Evolutionary conservation across 2,113 vertebrate species (phyloP).

Genomic region (Symphodus melops): DNA sequence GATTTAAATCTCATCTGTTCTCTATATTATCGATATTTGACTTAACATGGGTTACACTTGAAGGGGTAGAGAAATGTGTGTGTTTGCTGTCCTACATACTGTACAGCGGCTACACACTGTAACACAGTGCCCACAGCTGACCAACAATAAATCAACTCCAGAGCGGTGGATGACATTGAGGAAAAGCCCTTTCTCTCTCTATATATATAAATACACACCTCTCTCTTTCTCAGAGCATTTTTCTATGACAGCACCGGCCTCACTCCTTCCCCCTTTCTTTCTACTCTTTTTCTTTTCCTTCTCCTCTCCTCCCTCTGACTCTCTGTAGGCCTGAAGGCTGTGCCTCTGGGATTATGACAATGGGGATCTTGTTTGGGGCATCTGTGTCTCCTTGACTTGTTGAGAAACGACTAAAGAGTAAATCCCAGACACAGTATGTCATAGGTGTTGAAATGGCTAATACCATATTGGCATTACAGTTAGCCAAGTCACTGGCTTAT

Average conservation of each 20-base stretch:
- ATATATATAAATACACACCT: conserved; percentile 29
- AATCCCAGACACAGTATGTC: conserved; percentile 63
- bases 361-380: conserved; percentile 60
- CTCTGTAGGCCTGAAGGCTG: conserved; percentile 10
- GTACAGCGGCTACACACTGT: conserved; percentile 13
- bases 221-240: conserved; percentile 50
- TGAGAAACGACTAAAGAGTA: conserved; percentile 51
- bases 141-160: conserved; percentile 58
- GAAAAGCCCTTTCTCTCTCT: conserved; percentile 45
- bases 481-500: conserved; percentile 29
- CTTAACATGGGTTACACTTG: too few relatives aligned
- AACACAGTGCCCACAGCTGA: conserved; percentile 50
- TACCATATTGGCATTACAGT: conserved; percentile 34
- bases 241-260: conserved; percentile 55
- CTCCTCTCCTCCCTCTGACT: conserved; percentile 5
- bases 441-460: conserved; percentile 68
- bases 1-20: too few relatives aligned
- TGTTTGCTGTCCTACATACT: too few relatives aligned
- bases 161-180: conserved; percentile 41
- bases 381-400: conserved; percentile 59
- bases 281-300: neutral
- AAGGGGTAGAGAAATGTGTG: too few relatives aligned
- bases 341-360: conserved; percentile 54
- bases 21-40: too few relatives aligned
- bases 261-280: conserved; percentile 13